These are phyloP conservation scores for Pyrrhia umbra DNA, from an alignment of 2,888 invertebrate species.

Conservation along the genomic window DNA sequence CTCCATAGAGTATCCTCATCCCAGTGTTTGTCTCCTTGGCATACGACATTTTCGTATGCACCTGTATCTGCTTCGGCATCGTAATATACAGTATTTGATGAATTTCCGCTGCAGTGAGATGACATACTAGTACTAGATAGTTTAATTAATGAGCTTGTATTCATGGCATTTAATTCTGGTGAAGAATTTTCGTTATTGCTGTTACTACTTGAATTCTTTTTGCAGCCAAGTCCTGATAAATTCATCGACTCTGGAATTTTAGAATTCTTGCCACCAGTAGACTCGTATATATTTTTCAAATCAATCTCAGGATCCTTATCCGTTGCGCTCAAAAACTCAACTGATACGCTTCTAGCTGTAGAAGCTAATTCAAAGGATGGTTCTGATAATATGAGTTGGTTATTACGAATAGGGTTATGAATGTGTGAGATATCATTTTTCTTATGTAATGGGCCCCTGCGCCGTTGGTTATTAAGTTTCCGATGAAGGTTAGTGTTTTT, in stretches of 20 bases:
- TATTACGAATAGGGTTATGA: slow-evolving; percentile 92
- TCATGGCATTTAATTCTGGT: slow-evolving; percentile 71
- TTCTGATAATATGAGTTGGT: slow-evolving; percentile 77
- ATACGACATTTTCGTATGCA: slow-evolving; percentile 85
- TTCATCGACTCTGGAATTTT: slow-evolving; percentile 90
- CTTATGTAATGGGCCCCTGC: slow-evolving; percentile 90
- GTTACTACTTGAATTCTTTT: slow-evolving; percentile 79
- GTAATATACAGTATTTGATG: slow-evolving; percentile 87
- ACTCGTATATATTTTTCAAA: slow-evolving; percentile 93
- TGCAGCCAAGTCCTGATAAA: slow-evolving; percentile 86
- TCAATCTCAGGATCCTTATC: slow-evolving; percentile 92
- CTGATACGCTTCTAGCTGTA: slow-evolving; percentile 91
- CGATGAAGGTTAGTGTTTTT: slow-evolving; percentile 88
- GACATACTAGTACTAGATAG: slow-evolving; percentile 87
- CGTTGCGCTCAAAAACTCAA: slow-evolving; percentile 92
- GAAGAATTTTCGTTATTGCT: slow-evolving; percentile 74
- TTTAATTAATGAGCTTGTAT: slow-evolving; percentile 74
- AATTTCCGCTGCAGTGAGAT: slow-evolving; percentile 86
- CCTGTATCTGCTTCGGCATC: slow-evolving; percentile 85
- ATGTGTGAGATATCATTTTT: slow-evolving; percentile 93
- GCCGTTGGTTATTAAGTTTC: slow-evolving; percentile 93
- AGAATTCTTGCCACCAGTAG: slow-evolving; percentile 91
- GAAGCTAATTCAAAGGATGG: slow-evolving; percentile 88
- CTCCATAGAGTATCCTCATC: slow-evolving; percentile 96
- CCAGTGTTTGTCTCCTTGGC: slow-evolving; percentile 94